phyloP scores from a whole-genome alignment of 2,797 vertebrate species.

The Philypnodon macrostomus region DNA sequence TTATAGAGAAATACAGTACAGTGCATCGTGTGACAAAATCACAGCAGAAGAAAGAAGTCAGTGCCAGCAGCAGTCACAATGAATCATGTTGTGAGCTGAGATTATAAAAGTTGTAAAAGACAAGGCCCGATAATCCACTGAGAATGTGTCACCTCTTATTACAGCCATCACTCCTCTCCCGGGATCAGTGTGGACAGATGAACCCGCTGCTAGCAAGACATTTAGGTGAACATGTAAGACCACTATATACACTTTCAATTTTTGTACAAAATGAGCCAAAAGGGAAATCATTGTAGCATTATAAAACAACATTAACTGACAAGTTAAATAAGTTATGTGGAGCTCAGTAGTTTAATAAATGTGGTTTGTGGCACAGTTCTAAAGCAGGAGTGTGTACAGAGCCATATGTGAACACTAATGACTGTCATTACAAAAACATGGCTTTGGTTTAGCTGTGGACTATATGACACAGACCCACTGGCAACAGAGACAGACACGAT shows the following conservation, averaged over 20 bases:
- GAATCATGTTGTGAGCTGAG: slow-evolving; percentile 47
- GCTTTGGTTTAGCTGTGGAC: slow-evolving; percentile 61
- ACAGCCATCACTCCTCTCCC: slow-evolving; percentile 49
- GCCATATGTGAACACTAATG: slow-evolving; percentile 61
- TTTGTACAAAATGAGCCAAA: no score
- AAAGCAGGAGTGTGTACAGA: slow-evolving; percentile 16
- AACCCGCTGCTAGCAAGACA: slow-evolving; percentile 35
- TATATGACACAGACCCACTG: slow-evolving; percentile 47
- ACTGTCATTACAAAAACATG: slow-evolving; percentile 67
- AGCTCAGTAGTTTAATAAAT: slow-evolving; percentile 49
- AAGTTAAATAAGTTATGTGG: no score
- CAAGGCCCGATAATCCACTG: slow-evolving; percentile 57
- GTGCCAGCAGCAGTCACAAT: slow-evolving; percentile 34
- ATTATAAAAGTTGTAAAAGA: slow-evolving; percentile 64
- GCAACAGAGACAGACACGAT: slow-evolving; percentile 29
- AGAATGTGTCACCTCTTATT: slow-evolving; percentile 64
- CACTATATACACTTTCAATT: no score
- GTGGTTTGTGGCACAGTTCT: slow-evolving; percentile 51
- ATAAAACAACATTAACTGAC: no score
- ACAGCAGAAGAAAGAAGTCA: slow-evolving; percentile 53
- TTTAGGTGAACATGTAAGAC: background rate
- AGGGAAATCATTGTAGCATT: no score
- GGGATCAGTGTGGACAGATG: slow-evolving; percentile 54
- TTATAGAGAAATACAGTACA: slow-evolving; percentile 52
- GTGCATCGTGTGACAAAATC: slow-evolving; percentile 56